A percentile compares a stretch with the other conserved stretches of the same genome.
Conservation (phyloP, 1,140 invertebrate species). For the Euwallacea similis region DNA sequence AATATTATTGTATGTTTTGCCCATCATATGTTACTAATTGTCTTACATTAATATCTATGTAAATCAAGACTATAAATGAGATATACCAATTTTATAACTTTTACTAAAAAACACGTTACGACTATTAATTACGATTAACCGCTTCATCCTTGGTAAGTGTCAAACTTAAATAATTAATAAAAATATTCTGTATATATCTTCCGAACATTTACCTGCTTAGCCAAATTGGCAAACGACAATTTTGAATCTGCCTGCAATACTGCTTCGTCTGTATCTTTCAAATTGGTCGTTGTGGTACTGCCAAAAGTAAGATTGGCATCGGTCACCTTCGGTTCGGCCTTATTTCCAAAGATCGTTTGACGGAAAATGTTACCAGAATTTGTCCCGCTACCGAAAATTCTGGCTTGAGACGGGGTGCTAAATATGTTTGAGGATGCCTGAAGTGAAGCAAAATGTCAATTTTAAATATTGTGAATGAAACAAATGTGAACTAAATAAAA, state of each 20-base stretch:
- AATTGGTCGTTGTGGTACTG: slow-evolving; percentile 32
- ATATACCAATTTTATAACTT: too few species aligned
- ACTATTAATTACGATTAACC: too few species aligned
- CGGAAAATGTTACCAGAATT: slow-evolving; percentile 22
- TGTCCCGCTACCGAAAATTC: slow-evolving; percentile 16
- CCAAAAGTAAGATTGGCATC: slow-evolving; percentile 37
- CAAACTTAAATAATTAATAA: neutral
- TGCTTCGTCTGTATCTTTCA: slow-evolving; percentile 41
- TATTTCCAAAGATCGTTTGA: slow-evolving; percentile 35
- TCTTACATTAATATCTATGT: too few species aligned
- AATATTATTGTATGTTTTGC: too few species aligned
- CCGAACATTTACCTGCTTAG: slow-evolving; percentile 30
- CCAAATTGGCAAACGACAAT: slow-evolving; percentile 53
- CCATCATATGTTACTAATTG: too few species aligned
- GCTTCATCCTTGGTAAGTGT: too few species aligned
- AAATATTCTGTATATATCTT: slow-evolving; percentile 8
- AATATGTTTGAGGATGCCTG: neutral
- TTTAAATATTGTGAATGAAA: too few species aligned
- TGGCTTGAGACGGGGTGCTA: neutral
- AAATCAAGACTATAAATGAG: too few species aligned
- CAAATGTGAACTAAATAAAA: too few species aligned
- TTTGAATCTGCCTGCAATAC: slow-evolving; percentile 44
- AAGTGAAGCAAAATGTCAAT: too few species aligned
- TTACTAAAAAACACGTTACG: too few species aligned
- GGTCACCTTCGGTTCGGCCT: slow-evolving; percentile 23